Evolutionary conservation across 1,140 invertebrate species (phyloP).

Genomic region (Catajapyx aquilonaris): DNA sequence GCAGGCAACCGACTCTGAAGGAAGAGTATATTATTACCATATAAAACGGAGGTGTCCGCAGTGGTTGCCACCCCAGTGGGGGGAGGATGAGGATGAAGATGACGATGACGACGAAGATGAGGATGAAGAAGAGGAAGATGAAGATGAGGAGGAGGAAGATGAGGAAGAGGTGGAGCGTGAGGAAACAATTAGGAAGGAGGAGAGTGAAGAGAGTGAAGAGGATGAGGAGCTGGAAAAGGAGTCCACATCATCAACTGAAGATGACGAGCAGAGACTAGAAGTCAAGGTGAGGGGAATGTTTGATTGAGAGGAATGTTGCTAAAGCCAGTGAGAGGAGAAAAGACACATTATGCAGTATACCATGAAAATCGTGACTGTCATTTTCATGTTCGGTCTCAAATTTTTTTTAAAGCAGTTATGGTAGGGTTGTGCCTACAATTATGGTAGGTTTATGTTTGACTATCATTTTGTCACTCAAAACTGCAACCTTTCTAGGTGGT

Average conservation of each 20-base stretch:
- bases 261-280: slow-evolving; percentile 12
- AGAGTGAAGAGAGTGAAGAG: slow-evolving; percentile 5
- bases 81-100: slow-evolving; percentile 23
- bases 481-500: too few relatives aligned
- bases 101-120: slow-evolving; percentile 19
- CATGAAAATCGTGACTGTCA: too few relatives aligned
- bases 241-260: too few relatives aligned
- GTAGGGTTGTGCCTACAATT: too few relatives aligned
- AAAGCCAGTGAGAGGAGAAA: too few relatives aligned
- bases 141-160: slow-evolving; percentile 18
- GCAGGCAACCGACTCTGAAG: slow-evolving; percentile 51
- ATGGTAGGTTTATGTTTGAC: too few relatives aligned
- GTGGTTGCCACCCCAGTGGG: slow-evolving; percentile 57
- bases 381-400: too few relatives aligned
- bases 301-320: slow-evolving; percentile 4
- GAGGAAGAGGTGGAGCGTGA: slow-evolving; percentile 18
- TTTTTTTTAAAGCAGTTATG: too few relatives aligned
- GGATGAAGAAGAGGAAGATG: slow-evolving; percentile 13
- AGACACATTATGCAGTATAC: too few relatives aligned
- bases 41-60: slow-evolving; percentile 58
- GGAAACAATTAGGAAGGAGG: slow-evolving; percentile 15
- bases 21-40: slow-evolving; percentile 81
- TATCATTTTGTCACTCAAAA: too few relatives aligned
- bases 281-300: too few relatives aligned
- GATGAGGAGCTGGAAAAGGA: slow-evolving; percentile 7